A percentile compares a stretch with the other conserved stretches of the same genome.
These are phyloP conservation scores for Habroteleia sp. DNA, from an alignment of 2,888 invertebrate species.

Conservation along the genomic window DNA sequence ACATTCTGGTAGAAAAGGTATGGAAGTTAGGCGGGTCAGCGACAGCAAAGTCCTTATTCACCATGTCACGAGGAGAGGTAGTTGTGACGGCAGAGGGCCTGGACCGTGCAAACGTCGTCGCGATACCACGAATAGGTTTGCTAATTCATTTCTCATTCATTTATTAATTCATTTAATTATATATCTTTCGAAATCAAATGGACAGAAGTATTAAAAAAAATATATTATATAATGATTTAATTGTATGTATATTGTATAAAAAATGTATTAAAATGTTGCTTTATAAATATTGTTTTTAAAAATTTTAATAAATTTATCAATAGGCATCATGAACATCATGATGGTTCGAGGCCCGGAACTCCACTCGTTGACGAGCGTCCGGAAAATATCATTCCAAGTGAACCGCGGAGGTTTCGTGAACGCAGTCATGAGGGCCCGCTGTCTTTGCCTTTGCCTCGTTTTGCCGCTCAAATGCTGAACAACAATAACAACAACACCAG, in stretches of 20 bases:
- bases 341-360: conserved; percentile 91
- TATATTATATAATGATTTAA: neutral
- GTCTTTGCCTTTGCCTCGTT: conserved; percentile 93
- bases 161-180: too few relatives aligned
- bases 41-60: conserved; percentile 78
- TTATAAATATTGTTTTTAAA: too few relatives aligned
- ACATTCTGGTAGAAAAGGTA: conserved; percentile 77
- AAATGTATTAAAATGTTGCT: too few relatives aligned
- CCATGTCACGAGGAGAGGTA: conserved; percentile 74
- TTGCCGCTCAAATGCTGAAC: conserved; percentile 87
- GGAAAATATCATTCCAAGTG: conserved; percentile 87
- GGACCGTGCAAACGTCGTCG: conserved; percentile 78
- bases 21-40: conserved; percentile 78
- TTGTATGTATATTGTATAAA: too few relatives aligned
- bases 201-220: neutral
- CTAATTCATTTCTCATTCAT: too few relatives aligned
- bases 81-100: conserved; percentile 77
- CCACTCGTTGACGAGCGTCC: conserved; percentile 91
- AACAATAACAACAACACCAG: conserved; percentile 75
- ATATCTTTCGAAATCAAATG: too few relatives aligned
- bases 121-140: conserved; percentile 71
- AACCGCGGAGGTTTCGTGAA: conserved; percentile 87
- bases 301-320: conserved; percentile 16
- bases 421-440: conserved; percentile 86
- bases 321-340: conserved; percentile 82